These are phyloP conservation scores for Apeira syringaria DNA, from an alignment of 2,888 invertebrate species.

Conservation along the genomic window DNA sequence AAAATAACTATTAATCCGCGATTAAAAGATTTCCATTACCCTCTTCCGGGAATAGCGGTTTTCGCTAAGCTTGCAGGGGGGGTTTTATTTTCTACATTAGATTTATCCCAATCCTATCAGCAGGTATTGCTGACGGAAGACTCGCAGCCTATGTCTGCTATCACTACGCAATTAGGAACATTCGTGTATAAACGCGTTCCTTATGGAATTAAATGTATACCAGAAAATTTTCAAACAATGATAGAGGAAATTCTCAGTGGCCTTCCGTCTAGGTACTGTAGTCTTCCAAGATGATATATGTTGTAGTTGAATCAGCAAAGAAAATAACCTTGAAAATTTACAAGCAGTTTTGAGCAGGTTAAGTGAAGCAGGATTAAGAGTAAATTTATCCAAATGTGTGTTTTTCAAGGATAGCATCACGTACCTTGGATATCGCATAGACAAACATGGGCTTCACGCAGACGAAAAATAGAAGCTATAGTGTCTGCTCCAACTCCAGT, in stretches of 20 bases:
- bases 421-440: constrained; percentile 29
- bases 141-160: constrained; percentile 12
- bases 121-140: constrained; percentile 7
- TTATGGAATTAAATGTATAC: constrained; percentile 17
- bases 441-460: constrained; percentile 30
- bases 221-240: constrained; percentile 38
- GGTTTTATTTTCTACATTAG: constrained; percentile 5
- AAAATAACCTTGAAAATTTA: constrained; percentile 21
- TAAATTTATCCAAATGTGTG: constrained; percentile 25
- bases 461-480: constrained; percentile 30
- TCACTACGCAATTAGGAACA: constrained; percentile 19
- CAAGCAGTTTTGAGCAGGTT: constrained; percentile 27
- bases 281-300: constrained; percentile 35
- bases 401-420: constrained; percentile 29
- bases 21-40: constrained; percentile 30
- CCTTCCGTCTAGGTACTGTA: constrained; percentile 20
- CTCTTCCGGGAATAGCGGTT: constrained; percentile 33
- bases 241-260: constrained; percentile 33
- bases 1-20: constrained; percentile 34
- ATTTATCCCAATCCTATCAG: constrained; percentile 8
- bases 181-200: constrained; percentile 14
- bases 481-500: constrained; percentile 14
- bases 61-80: constrained; percentile 21
- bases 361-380: constrained; percentile 14
- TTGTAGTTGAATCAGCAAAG: constrained; percentile 13